These are phyloP conservation scores for Microdon myrmicae DNA, from an alignment of 2,888 invertebrate genomes.

Conservation along the genomic window DNA sequence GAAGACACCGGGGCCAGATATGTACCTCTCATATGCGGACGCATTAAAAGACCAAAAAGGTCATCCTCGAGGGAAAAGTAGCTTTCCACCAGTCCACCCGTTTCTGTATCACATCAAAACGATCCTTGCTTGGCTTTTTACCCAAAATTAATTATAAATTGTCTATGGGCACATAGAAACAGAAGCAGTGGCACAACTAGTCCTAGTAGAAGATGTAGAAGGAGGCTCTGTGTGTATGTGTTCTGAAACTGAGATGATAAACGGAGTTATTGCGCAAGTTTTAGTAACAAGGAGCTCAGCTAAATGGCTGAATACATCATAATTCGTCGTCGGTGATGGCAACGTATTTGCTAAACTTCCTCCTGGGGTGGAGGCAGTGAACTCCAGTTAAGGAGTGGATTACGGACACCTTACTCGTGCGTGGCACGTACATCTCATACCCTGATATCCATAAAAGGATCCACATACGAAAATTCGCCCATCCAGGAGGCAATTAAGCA, in stretches of 20 bases:
- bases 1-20: conserved; percentile 11
- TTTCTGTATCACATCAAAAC: conserved; percentile 15
- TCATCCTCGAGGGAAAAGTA: conserved; percentile 45
- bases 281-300: conserved; percentile 16
- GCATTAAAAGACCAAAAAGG: conserved; percentile 51
- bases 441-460: conserved; percentile 8
- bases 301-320: conserved; percentile 22
- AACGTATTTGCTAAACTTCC: conserved; percentile 9
- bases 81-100: conserved; percentile 16
- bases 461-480: no score
- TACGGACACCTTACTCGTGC: conserved; percentile 12
- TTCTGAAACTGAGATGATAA: no score
- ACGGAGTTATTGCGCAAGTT: no score
- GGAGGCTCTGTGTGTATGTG: no score
- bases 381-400: conserved; percentile 6
- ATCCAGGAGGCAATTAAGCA: conserved; percentile 30
- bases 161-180: conserved; percentile 30
- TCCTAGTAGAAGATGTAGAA: no score
- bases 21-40: conserved; percentile 40
- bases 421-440: conserved; percentile 20
- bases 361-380: not conserved
- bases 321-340: conserved; percentile 17
- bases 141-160: conserved; percentile 52
- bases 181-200: no score
- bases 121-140: conserved; percentile 44